Evolutionary conservation across 2,888 invertebrate genomes (phyloP), one percentile per base, ranked within the genome.

Genomic region (Empis livida): DNA sequence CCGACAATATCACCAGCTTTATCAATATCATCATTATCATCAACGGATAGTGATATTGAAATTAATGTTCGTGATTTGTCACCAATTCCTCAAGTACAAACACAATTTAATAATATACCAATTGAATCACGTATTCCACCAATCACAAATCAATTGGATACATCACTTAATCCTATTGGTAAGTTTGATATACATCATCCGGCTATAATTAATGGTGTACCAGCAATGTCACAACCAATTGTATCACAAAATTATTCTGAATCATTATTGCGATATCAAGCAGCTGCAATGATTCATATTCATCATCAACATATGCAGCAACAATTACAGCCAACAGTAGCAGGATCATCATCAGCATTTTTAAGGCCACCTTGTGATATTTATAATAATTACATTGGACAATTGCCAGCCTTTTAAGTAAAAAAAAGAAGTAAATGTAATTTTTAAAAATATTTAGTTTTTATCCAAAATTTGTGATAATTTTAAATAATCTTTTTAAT

Each of bases 1-100:
- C 49, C 47, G 10, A 6, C 40, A 47, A 48, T 43, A 37, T 42
- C 43, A 42, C 41, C 51, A 42, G n/a, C 43, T 14, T 15, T 42
- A 27, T 41, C 45, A 15, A n/a, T 39, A 30, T 37, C 44, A 38
- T 27, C 49, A 37, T 32, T 41, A 46, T 35, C 53, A 46, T 38
- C 49, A 32, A 11, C 45, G 15, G 17, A 14, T 32, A 48, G 31
- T 46, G 53, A 35, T 44, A 41, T 30, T 40, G 49, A 32, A 42
- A 43, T 38, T 35, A 39, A 15, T 30, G 45, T 42, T 27, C 38
- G 23, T 15, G 43, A 17, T 42, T 11, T 39, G 20, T 39, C 39
- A 17, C 39, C 39, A 17, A 27, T 27, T 17, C 39, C 16, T 5
- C 3, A 6, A 35, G n/a, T 13, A 35, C n/a, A 35, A 11, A 4